Evolutionary conservation across 2,797 vertebrate species (phyloP), one percentile per base, ranked within the genome.

Genomic region (Periophthalmus magnuspinnatus): DNA sequence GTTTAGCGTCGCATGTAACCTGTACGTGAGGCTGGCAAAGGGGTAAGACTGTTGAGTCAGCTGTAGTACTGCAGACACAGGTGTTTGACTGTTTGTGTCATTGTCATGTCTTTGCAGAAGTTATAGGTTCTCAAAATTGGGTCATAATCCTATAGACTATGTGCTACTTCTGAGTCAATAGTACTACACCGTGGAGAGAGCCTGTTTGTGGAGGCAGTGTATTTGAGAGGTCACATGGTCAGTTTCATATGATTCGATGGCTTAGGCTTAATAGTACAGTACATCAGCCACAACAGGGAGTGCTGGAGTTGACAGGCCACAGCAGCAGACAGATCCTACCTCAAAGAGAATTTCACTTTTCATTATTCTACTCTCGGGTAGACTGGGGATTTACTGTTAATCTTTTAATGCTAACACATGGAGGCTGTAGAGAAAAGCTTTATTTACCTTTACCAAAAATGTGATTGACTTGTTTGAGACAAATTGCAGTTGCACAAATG

Each of bases 291-390:
- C 48, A 50, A 34, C 11, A 32, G 22, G 16, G 56, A 32, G 70
- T 75, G 69, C 68, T 10, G 11, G 13, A 57, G 36, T 50, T 33
- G 32, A 68, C 41, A 55, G 58, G 0, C 1, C 54, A 36, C 61
- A 68, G 69, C 55, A 68, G 50, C 72, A 78, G n/a, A 80, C 77
- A 81, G 81, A 87, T 81, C 81, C 80, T 58, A 77, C 89, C 86
- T 90, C 86, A 91, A 92, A 91, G 84, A 72, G 67, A 82, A 88
- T 81, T 78, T 88, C 88, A 85, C 83, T 86, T 87, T 87, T 81
- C 78, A 89, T 91, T 80, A 86, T 79, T 58, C 68, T 60, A 65
- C 75, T 33, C 50, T 64, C 70, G 64, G 67, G 34, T 71, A 77
- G 66, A 85, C 83, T 70, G 65, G 71, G 89, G 91, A 89, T 90